These are phyloP conservation scores for Cuculus canorus DNA, from an alignment of 2,797 vertebrate species.

Conservation along the genomic window DNA sequence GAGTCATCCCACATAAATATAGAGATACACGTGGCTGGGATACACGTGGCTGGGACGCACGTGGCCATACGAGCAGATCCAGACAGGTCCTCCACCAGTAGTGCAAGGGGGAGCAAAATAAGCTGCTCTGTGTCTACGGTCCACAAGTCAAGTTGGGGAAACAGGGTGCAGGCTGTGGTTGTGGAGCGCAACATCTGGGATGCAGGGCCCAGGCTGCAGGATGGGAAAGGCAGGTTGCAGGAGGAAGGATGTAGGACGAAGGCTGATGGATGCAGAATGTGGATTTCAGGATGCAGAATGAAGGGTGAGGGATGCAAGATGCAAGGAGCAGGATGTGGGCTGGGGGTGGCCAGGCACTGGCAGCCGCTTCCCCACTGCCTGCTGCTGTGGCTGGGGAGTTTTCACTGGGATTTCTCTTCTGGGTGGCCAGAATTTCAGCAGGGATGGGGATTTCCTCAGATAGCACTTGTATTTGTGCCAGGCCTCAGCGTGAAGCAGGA, in stretches of 20 bases:
- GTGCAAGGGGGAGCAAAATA: neutral
- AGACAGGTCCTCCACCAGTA: neutral
- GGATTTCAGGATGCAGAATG: neutral
- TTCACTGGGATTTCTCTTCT: conserved; percentile 18
- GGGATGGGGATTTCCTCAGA: neutral
- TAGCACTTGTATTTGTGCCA: neutral
- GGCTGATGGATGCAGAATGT: neutral
- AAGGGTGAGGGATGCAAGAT: no score
- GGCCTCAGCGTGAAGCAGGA: neutral
- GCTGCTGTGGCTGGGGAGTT: neutral
- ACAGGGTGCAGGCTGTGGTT: neutral
- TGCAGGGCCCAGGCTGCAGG: neutral
- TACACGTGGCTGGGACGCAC: rapidly evolving
- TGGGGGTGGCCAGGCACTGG: neutral
- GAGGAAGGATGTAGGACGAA: neutral
- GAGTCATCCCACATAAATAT: neutral
- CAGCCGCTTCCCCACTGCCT: neutral
- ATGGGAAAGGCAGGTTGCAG: neutral
- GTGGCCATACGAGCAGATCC: neutral
- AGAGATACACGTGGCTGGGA: neutral
- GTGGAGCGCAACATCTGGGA: neutral
- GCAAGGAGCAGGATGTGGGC: neutral
- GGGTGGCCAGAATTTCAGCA: neutral
- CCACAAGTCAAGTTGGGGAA: neutral
- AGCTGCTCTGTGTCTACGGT: neutral